phyloP scores from a whole-genome alignment of 2,888 invertebrate genomes.

The Oscheius sp. region DNA sequence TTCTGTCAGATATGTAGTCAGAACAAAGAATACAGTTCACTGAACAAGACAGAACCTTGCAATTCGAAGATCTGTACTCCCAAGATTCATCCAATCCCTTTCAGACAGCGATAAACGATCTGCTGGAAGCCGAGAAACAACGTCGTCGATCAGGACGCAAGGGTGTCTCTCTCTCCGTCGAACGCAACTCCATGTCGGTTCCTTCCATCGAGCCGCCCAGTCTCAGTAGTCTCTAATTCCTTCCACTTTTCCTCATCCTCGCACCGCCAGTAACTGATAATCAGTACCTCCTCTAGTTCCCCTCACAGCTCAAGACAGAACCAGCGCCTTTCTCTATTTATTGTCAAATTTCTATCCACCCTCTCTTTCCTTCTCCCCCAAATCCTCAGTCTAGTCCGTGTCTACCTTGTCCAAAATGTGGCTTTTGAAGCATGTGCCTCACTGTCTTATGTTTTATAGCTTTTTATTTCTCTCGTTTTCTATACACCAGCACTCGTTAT shows the following conservation, averaged over 20 bases:
- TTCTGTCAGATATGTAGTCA: too few species aligned
- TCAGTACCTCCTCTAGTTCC: conserved; percentile 29
- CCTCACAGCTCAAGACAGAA: conserved; percentile 18
- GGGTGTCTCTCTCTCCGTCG: conserved; percentile 32
- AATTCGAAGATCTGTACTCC: neutral
- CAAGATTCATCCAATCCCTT: neutral
- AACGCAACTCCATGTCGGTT: conserved; percentile 23
- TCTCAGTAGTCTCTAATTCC: conserved; percentile 26
- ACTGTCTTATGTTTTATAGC: conserved; percentile 4
- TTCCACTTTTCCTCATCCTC: neutral
- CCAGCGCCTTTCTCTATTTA: conserved; percentile 25
- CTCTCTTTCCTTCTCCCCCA: too few species aligned
- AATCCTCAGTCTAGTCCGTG: conserved; percentile 15
- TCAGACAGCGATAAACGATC: conserved; percentile 38
- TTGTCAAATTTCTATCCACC: conserved; percentile 24
- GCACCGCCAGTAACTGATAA: conserved; percentile 37
- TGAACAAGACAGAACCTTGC: too few species aligned
- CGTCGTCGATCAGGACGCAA: conserved; percentile 33
- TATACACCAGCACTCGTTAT: conserved; percentile 13
- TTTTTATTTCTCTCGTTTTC: neutral
- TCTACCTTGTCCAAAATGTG: conserved; percentile 7
- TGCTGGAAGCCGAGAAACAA: conserved; percentile 35
- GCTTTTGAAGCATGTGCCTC: conserved; percentile 36
- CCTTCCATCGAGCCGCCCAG: conserved; percentile 34
- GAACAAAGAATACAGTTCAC: too few species aligned